A percentile compares a stretch with the other conserved stretches of the same genome.
Evolutionary conservation across 2,797 vertebrate species (phyloP).

Genomic region (Garrulus glandarius): DNA sequence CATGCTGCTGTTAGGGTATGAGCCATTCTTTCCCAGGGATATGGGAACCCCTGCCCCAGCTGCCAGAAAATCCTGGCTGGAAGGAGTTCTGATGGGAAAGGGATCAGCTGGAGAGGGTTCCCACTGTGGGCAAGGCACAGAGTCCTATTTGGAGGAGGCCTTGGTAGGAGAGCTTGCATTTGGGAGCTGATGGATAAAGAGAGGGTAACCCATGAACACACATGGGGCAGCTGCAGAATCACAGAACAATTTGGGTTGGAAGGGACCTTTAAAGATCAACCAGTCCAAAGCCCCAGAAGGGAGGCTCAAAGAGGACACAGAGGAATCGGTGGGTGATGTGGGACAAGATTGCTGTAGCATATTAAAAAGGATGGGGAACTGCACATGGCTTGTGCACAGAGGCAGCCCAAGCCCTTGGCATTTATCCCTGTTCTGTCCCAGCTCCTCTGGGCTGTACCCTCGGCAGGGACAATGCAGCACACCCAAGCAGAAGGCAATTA

Average conservation of each 20-base stretch:
- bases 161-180: background rate
- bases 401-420: background rate
- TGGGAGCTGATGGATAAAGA: background rate
- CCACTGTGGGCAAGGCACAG: background rate
- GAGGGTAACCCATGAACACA: fast-evolving
- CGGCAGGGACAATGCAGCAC: background rate
- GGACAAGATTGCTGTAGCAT: background rate
- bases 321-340: background rate
- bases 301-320: background rate
- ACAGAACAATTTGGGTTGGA: background rate
- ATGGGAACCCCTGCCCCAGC: background rate
- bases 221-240: background rate
- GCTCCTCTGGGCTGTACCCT: background rate
- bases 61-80: background rate
- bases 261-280: background rate
- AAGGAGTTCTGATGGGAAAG: background rate
- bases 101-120: background rate
- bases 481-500: background rate
- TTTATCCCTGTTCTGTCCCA: background rate
- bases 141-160: background rate
- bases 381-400: fast-evolving
- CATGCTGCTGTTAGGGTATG: background rate
- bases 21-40: background rate
- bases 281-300: background rate
- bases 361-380: background rate